Evolutionary conservation across 1,140 invertebrate genomes (phyloP).

Genomic region (Lineus longissimus): DNA sequence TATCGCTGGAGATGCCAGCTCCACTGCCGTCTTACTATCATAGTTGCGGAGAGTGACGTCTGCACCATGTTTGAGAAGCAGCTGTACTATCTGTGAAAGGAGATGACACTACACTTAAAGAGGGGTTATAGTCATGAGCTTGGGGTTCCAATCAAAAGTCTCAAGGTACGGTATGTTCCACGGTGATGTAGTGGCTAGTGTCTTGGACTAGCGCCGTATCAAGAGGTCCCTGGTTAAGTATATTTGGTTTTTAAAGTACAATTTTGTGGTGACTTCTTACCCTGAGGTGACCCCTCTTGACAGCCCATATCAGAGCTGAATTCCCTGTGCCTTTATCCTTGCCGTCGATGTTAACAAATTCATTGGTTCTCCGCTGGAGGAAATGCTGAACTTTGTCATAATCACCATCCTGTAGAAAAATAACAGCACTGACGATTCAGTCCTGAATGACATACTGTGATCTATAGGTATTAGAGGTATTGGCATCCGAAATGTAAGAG

Average conservation of each 20-base stretch:
- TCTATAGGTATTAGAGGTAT: no score
- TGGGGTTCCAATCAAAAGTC: neutral
- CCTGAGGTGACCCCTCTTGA: constrained; percentile 46
- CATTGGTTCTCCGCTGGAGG: constrained; percentile 31
- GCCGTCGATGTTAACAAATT: constrained; percentile 43
- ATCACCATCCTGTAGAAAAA: constrained; percentile 44
- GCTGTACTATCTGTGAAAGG: constrained; percentile 41
- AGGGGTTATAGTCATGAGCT: neutral
- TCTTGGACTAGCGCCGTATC: neutral
- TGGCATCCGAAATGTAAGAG: no score
- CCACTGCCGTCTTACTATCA: constrained; percentile 44
- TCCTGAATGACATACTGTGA: neutral
- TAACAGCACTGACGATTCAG: neutral
- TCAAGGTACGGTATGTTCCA: neutral
- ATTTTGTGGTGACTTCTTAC: no score
- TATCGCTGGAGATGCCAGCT: constrained; percentile 40
- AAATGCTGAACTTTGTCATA: constrained; percentile 41
- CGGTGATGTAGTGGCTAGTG: neutral
- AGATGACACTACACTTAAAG: neutral
- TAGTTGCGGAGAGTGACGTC: constrained; percentile 49
- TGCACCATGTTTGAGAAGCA: constrained; percentile 46
- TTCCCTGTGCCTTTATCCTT: constrained; percentile 50
- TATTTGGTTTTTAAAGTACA: no score
- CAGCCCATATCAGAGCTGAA: constrained; percentile 50
- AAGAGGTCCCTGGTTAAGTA: no score